phyloP scores from a whole-genome alignment of 1,140 invertebrate genomes.

The Belonocnema kinseyi region DNA sequence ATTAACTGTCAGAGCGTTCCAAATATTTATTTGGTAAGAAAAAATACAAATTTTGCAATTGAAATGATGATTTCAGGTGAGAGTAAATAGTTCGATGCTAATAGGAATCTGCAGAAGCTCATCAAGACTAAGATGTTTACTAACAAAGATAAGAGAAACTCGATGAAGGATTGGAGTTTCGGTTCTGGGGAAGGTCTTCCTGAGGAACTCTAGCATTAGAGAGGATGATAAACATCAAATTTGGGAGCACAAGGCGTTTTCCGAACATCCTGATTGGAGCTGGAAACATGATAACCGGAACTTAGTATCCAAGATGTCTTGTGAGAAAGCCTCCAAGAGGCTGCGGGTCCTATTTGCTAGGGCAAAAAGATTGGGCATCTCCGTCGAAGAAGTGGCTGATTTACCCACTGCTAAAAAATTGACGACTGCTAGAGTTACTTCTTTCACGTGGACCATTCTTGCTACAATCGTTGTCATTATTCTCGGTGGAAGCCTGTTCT shows the following conservation, averaged over 20 bases:
- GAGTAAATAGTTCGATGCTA: background rate
- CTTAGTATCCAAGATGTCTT: slow-evolving; percentile 52
- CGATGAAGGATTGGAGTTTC: background rate
- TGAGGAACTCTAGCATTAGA: background rate
- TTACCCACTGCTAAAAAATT: slow-evolving; percentile 57
- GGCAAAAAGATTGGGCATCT: slow-evolving; percentile 57
- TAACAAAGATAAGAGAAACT: background rate
- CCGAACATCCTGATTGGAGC: background rate
- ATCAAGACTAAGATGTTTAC: background rate
- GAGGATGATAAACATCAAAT: slow-evolving; percentile 4
- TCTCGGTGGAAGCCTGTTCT: slow-evolving; percentile 51
- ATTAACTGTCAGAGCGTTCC: too few species aligned
- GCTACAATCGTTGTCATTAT: slow-evolving; percentile 51
- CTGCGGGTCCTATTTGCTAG: slow-evolving; percentile 56
- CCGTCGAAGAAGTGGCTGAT: slow-evolving; percentile 56
- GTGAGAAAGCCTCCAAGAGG: slow-evolving; percentile 62
- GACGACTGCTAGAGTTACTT: slow-evolving; percentile 42
- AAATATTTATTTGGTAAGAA: too few species aligned
- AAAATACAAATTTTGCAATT: too few species aligned
- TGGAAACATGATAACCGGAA: slow-evolving; percentile 12
- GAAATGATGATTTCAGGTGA: too few species aligned
- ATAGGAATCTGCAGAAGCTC: background rate
- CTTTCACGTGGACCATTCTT: slow-evolving; percentile 49
- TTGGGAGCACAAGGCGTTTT: background rate
- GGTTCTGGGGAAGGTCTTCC: background rate